A percentile compares a stretch with the other conserved stretches of the same genome.
These are phyloP conservation scores for Dendrolimus pini DNA, from an alignment of 2,888 invertebrate genomes.

Conservation along the genomic window DNA sequence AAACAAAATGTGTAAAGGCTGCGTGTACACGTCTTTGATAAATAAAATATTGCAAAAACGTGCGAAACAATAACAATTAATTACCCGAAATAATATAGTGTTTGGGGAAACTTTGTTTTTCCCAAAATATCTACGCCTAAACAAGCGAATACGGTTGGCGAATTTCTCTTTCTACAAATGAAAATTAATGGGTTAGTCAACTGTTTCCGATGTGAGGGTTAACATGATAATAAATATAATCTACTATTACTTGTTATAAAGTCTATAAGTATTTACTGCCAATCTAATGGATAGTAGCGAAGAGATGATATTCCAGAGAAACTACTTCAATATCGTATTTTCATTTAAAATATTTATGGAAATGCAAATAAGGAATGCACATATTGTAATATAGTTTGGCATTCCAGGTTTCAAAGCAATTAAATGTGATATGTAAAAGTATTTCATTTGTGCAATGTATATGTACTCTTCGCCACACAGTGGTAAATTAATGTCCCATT, in stretches of 20 bases:
- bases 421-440: no score
- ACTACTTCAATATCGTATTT: no score
- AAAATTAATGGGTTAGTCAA: constrained; percentile 45
- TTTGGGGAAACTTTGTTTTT: constrained; percentile 68
- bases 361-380: no score
- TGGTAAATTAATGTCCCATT: background rate
- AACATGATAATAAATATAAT: constrained; percentile 1
- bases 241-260: background rate
- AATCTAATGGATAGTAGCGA: no score
- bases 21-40: constrained; percentile 15
- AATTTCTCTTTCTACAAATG: constrained; percentile 69
- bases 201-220: constrained; percentile 6
- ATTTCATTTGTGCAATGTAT: background rate
- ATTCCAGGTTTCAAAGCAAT: no score
- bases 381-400: no score
- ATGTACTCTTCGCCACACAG: background rate
- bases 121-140: constrained; percentile 72
- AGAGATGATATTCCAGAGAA: no score
- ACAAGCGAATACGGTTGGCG: constrained; percentile 65
- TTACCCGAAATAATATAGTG: constrained; percentile 61
- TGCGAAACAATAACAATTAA: constrained; percentile 45
- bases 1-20: constrained; percentile 8
- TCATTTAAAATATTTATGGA: no score
- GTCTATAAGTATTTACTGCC: no score
- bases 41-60: constrained; percentile 23